Evolutionary conservation across 2,113 vertebrate genomes (phyloP), one percentile per base, ranked within the genome.

Genomic region (Microcebus lehilahytsara): DNA sequence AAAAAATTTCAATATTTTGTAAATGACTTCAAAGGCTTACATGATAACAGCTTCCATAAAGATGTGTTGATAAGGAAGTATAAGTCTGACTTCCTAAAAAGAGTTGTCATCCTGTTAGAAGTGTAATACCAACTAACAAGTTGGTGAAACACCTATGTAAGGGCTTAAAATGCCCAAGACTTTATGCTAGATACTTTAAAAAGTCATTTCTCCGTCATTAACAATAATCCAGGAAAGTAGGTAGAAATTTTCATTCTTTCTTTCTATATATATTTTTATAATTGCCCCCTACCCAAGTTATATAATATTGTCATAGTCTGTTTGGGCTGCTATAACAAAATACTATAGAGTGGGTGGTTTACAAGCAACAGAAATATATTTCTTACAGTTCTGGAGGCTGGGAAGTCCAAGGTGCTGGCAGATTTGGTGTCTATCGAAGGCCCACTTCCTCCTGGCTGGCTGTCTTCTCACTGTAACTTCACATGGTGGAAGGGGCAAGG

Each of bases 71-170:
- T 2, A 72, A 14, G 78, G 34, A 86, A 95, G 49, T 62, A 6
- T 20, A 89, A 86, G 46, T 92, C 40, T 93, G 51, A 93, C 92
- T 93, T 96, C n/a, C 66, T 87, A 78, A 78, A 91, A 93, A 95
- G 95, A 95, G 71, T 53, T 53, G 34, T 37, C 74, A 69, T 19
- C 27, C 20, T 93, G 9, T 49, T 4, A 51, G 30, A 22, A 69
- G 49, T 51, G 60, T 53, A 80, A 87, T 10, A 74, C 4, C 40
- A 96, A 80, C 12, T 34, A 37, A 40, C 77, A 62, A 69, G 23
- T 1, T 71, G 83, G 66, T 91, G 51, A 88, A 91, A 91, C 2
- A 91, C n/a, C 81, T 88, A 93, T 49, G 56, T 42, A 83, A 87
- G 23, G 77, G 9, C 49, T 97, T 95, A 77, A 83, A 93, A 91